Conservation (phyloP, 2,113 vertebrate genomes). For the Mirounga angustirostris region DNA sequence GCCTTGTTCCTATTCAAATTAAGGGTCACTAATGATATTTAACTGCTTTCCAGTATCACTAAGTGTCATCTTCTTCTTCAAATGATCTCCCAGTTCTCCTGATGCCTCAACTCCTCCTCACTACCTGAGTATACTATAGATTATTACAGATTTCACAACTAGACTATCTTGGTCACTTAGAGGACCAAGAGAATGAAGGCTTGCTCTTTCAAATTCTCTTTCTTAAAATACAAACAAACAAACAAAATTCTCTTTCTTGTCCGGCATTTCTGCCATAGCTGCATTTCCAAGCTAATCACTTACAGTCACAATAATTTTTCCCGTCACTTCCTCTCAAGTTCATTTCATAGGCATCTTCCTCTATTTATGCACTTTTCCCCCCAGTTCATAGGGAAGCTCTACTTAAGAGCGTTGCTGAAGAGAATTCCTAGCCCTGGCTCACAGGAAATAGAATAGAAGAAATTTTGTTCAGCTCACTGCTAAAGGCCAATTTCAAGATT, state of each 20-base stretch:
- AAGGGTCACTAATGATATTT: not conserved
- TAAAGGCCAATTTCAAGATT: not conserved
- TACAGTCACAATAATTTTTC: not conserved
- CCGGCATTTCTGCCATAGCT: not conserved
- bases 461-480: not conserved
- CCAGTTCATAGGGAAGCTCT: not conserved
- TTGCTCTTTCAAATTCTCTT: not conserved
- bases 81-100: not conserved
- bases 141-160: not conserved
- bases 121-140: not conserved
- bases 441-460: not conserved
- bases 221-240: not conserved
- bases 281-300: conserved; percentile 13
- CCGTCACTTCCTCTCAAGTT: not conserved
- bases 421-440: not conserved
- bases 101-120: not conserved
- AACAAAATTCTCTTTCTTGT: not conserved
- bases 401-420: not conserved
- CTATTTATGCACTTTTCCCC: not conserved
- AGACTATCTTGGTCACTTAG: not conserved
- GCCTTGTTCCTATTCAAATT: conserved; percentile 8
- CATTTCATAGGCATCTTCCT: not conserved
- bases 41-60: not conserved
- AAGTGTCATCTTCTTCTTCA: not conserved
- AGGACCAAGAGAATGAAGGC: not conserved